These are phyloP conservation scores for Megalurothrips usitatus DNA, from an alignment of 2,888 invertebrate genomes.

Conservation along the genomic window DNA sequence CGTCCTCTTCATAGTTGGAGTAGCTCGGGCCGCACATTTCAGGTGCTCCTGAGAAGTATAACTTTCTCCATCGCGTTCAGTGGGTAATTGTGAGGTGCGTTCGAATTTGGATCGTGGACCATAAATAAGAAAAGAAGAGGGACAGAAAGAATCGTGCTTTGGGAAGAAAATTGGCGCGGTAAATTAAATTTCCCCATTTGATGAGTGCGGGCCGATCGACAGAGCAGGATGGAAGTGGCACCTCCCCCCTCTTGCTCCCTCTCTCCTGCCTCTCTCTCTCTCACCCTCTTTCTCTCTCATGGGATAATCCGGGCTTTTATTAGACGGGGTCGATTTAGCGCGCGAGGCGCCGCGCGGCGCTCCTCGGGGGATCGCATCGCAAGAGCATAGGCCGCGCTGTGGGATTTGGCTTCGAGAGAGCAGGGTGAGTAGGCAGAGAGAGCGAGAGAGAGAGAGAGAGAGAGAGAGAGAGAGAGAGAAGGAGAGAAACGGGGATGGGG, in stretches of 20 bases:
- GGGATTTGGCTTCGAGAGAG: neutral
- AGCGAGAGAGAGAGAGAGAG: neutral
- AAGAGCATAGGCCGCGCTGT: neutral
- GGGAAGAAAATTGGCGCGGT: neutral
- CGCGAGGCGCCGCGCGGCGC: neutral
- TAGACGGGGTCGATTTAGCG: slow-evolving; percentile 21
- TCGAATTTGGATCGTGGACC: neutral
- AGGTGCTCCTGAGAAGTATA: no score
- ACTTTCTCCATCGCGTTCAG: no score
- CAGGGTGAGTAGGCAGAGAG: no score
- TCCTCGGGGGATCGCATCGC: slow-evolving; percentile 10
- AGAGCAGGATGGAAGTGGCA: neutral
- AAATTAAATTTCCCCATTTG: slow-evolving; percentile 6
- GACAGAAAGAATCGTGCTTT: neutral
- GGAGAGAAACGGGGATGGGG: neutral
- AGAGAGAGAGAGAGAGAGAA: neutral
- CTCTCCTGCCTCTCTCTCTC: neutral
- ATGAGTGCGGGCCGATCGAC: neutral
- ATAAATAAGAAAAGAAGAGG: neutral
- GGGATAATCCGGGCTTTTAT: slow-evolving; percentile 21
- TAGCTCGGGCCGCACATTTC: no score
- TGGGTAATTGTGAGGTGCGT: no score
- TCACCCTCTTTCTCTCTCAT: neutral
- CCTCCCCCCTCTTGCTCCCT: neutral
- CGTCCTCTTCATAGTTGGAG: no score